Evolutionary conservation across 2,888 invertebrate genomes (phyloP), one percentile per base, ranked within the genome.

Genomic region (Melangyna quadrimaculata): DNA sequence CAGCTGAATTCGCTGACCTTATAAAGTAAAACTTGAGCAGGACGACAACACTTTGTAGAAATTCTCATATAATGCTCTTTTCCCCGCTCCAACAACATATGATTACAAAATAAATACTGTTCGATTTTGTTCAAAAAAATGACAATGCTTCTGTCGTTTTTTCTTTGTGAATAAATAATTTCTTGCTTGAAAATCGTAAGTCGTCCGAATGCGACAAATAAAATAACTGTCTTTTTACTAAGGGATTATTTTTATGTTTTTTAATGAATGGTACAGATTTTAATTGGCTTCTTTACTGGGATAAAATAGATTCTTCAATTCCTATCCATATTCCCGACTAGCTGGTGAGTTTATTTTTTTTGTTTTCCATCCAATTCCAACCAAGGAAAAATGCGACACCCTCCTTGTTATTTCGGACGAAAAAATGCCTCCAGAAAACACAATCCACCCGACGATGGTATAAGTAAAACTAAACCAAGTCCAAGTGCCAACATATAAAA

Each of bases 401-500:
- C 59, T 22, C 48, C 37, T 57, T 22, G 12, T 35, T 19, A 24
- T n/a, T 40, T 55, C 12, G 8, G n/a, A 53, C 9, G 19, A 43
- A 43, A 29, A 48, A 37, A 61, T 53, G 12, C 27, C 24, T 19
- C 35, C 10, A 37, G 5, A 22, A 67, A 22, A 77, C 71, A 77
- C 65, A 67, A 22, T 57, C 53, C 27, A 72, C 24, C 67, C 77
- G 78, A 82, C 67, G 78, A 57, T 32, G 55, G 67, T 72, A 53
- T 53, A 82, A 67, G 71, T 69, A 67, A 43, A 72, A 82, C 81
- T 82, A 78, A 32, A 55, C 27, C 17, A 32, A 55, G n/a, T 37
- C 2, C 1, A 24, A 70, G 61, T 65, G 65, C 59, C 72, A 78
- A 55, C 80, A 14, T 37, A 75, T 45, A 12, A 8, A 48, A 74